A percentile compares a stretch with the other conserved stretches of the same genome.
Conservation (phyloP, 2,888 invertebrate genomes). For the Eupithecia centaureata region DNA sequence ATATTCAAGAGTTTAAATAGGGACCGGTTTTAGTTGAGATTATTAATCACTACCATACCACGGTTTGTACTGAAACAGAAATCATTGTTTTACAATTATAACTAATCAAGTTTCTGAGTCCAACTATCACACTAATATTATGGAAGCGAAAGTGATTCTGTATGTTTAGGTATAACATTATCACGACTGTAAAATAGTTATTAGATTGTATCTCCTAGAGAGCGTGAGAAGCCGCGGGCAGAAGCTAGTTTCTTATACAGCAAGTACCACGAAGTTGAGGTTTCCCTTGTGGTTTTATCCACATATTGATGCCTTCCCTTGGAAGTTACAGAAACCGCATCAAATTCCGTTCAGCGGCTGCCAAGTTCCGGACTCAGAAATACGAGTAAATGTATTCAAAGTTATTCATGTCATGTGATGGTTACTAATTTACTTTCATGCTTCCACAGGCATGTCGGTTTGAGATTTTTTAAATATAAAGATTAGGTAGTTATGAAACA, state of each 20-base stretch:
- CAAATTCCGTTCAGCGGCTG: conserved; percentile 21
- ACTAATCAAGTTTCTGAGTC: no score
- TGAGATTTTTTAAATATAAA: background rate
- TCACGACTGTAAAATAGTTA: background rate
- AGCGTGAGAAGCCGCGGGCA: background rate
- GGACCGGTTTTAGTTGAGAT: no score
- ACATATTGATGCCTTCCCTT: conserved; percentile 18
- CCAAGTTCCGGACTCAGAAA: conserved; percentile 1
- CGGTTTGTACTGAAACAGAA: background rate
- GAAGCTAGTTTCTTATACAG: background rate
- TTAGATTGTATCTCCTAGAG: background rate
- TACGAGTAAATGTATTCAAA: background rate
- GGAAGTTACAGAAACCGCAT: conserved; percentile 23
- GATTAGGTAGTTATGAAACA: background rate
- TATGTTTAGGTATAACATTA: background rate
- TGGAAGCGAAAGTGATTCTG: no score
- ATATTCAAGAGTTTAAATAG: background rate
- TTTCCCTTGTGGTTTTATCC: conserved; percentile 17
- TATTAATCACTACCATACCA: background rate
- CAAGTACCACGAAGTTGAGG: conserved; percentile 1
- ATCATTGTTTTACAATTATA: no score
- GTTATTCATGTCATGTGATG: background rate
- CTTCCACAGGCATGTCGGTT: background rate
- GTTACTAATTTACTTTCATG: conserved; percentile 1
- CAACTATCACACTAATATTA: background rate